Conservation (phyloP, 2,113 vertebrate species). For the Sceloporus undulatus region DNA sequence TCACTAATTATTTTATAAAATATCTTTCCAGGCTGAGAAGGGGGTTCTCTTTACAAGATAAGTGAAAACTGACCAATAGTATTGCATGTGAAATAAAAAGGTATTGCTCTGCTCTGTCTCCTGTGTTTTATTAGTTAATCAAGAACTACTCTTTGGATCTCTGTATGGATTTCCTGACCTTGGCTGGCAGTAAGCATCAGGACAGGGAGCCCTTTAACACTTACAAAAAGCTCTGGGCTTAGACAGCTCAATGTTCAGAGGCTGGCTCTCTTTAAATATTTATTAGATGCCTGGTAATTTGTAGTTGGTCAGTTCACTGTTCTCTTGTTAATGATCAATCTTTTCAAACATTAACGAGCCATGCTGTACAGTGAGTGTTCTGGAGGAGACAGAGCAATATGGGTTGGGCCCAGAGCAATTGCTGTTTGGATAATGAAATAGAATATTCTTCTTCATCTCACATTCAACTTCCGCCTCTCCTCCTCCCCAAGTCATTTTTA, state of each 20-base stretch:
- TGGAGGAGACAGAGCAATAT: constrained; percentile 40
- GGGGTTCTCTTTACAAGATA: not conserved
- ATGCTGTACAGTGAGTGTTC: constrained; percentile 64
- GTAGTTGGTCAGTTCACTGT: constrained; percentile 77
- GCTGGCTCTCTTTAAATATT: constrained; percentile 80
- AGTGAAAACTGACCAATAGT: not conserved
- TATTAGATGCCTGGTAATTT: constrained; percentile 78
- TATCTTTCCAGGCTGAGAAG: not conserved
- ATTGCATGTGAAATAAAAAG: not conserved
- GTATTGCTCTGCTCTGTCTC: not conserved
- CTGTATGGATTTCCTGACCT: constrained; percentile 44
- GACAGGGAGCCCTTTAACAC: constrained; percentile 39
- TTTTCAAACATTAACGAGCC: constrained; percentile 83
- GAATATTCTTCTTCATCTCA: constrained; percentile 32
- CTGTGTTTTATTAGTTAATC: constrained; percentile 23
- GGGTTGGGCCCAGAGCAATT: constrained; percentile 24
- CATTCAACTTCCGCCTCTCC: constrained; percentile 54
- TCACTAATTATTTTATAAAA: not conserved
- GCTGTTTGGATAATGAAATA: constrained; percentile 51
- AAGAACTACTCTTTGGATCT: not conserved
- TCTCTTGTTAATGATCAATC: constrained; percentile 78
- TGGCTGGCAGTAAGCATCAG: constrained; percentile 10
- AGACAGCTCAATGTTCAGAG: constrained; percentile 48
- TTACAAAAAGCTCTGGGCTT: constrained; percentile 47
- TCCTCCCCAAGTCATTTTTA: not conserved